These are phyloP conservation scores for Podotricha telesiphe DNA, from an alignment of 2,888 invertebrate genomes.

Conservation along the genomic window DNA sequence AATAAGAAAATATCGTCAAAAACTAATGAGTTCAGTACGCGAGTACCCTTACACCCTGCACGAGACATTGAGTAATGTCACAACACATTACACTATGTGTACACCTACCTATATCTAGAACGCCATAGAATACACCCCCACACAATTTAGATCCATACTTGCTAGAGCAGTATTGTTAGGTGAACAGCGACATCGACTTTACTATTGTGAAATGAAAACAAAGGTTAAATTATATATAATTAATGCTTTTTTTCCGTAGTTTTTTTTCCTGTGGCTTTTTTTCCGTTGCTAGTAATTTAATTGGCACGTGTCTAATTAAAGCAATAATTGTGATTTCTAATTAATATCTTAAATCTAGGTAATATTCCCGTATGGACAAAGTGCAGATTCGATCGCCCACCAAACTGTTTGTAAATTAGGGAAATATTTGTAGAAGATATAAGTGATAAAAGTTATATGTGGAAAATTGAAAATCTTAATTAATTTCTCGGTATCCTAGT, in stretches of 20 bases:
- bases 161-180: slow-evolving; percentile 9
- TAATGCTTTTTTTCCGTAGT: background rate
- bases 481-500: too few species aligned
- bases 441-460: too few species aligned
- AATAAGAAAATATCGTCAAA: slow-evolving; percentile 20
- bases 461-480: too few species aligned
- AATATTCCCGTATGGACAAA: too few species aligned
- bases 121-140: background rate
- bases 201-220: slow-evolving; percentile 9
- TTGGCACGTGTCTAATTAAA: too few species aligned
- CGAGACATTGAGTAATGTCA: slow-evolving; percentile 67
- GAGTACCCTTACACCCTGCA: slow-evolving; percentile 51
- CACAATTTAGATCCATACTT: slow-evolving; percentile 11
- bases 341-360: too few species aligned
- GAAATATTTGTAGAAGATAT: too few species aligned
- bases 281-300: too few species aligned
- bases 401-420: too few species aligned
- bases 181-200: slow-evolving; percentile 1
- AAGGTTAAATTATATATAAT: background rate
- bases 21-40: slow-evolving; percentile 53
- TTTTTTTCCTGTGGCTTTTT: too few species aligned
- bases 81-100: slow-evolving; percentile 49
- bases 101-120: background rate
- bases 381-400: too few species aligned
- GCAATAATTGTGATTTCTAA: too few species aligned